A percentile compares a stretch with the other conserved stretches of the same genome.
Conservation (phyloP, 2,888 invertebrate species). For the Seira sanloemensis region DNA sequence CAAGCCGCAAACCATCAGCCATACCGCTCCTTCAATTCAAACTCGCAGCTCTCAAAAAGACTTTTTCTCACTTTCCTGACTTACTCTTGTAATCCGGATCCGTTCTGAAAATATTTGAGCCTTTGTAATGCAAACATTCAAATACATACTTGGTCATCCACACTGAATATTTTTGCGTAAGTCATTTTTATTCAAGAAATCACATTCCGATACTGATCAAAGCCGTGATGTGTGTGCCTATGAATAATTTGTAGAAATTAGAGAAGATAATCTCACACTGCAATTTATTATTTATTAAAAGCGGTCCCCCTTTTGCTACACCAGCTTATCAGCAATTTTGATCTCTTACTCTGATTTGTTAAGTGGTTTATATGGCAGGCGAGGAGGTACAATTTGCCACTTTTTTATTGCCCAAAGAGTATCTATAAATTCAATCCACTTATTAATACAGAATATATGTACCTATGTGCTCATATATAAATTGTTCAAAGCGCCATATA, state of each 20-base stretch:
- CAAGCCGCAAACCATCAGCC: background rate
- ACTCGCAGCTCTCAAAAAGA: too few relatives aligned
- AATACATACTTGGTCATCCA: too few relatives aligned
- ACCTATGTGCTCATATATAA: background rate
- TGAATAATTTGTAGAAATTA: conserved; percentile 49
- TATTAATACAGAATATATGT: background rate
- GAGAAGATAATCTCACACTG: conserved; percentile 4
- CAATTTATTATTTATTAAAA: background rate
- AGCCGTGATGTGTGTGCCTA: conserved; percentile 25
- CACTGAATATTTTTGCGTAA: background rate
- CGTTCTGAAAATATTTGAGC: background rate
- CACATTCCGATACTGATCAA: background rate
- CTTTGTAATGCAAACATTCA: background rate
- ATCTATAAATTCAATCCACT: background rate
- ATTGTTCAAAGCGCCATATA: too few relatives aligned
- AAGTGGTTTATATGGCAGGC: background rate
- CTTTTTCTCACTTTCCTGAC: background rate
- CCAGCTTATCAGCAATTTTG: conserved; percentile 27
- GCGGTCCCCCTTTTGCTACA: conserved; percentile 30
- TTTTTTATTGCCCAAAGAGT: background rate
- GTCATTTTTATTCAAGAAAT: background rate
- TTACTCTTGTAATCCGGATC: background rate
- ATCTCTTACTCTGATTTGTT: conserved; percentile 15
- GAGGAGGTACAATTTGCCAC: conserved; percentile 11
- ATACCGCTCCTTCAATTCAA: background rate